Percentiles rank a stretch among this genome's conserved stretches.
These are phyloP conservation scores for Pipistrellus kuhlii DNA, from an alignment of 2,797 vertebrate species.

Conservation along the genomic window DNA sequence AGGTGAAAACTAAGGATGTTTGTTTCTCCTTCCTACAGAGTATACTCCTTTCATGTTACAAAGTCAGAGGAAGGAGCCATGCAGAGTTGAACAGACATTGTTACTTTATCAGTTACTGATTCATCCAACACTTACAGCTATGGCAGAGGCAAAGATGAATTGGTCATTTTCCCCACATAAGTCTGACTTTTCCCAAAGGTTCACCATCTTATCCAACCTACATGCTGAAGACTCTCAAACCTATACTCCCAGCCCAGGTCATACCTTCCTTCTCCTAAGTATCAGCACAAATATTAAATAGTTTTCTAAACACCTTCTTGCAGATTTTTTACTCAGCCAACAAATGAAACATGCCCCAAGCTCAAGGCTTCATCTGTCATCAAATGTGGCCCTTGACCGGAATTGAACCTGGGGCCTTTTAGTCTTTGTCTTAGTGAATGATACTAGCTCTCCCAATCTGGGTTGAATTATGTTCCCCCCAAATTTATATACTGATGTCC, in stretches of 20 bases:
- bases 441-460: neutral
- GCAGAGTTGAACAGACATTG: neutral
- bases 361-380: neutral
- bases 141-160: neutral
- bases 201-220: neutral
- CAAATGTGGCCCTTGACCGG: neutral
- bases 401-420: too few relatives aligned
- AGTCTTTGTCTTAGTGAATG: neutral
- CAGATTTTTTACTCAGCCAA: neutral
- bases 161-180: neutral
- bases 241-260: neutral
- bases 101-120: neutral
- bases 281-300: neutral
- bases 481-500: neutral
- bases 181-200: neutral
- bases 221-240: neutral
- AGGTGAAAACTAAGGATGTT: neutral
- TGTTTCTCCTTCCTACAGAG: conserved; percentile 1
- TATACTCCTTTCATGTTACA: neutral
- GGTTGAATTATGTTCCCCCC: neutral
- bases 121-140: neutral
- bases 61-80: neutral
- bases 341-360: neutral
- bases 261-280: neutral
- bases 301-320: neutral